Evolutionary conservation across 2,888 invertebrate species (phyloP).

Genomic region (Patella pellucida): DNA sequence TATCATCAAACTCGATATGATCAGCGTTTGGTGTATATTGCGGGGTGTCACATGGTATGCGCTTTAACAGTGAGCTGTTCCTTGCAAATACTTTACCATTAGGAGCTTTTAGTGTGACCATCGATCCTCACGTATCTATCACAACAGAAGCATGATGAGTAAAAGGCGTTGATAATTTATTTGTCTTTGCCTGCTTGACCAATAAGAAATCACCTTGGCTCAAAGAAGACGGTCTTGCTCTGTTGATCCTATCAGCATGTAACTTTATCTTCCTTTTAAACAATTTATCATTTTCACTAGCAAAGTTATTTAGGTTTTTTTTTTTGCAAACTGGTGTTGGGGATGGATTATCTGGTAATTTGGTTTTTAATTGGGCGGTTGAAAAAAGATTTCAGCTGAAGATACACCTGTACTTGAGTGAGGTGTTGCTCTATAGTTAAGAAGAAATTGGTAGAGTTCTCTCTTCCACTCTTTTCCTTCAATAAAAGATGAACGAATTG

Average conservation of each 20-base stretch:
- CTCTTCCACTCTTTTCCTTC: not conserved
- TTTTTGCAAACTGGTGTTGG: not conserved
- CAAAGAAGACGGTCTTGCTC: not conserved
- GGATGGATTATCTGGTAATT: not conserved
- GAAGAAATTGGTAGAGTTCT: not conserved
- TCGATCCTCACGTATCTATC: not conserved
- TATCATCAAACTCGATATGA: not conserved
- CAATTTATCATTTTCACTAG: not conserved
- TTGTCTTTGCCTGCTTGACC: not conserved
- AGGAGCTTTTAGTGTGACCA: not conserved
- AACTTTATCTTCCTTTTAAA: not conserved
- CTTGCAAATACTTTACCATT: not conserved
- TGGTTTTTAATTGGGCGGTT: not conserved
- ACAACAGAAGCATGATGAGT: not conserved
- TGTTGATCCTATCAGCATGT: not conserved
- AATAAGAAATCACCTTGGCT: not conserved
- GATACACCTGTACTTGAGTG: not conserved
- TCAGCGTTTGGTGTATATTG: not conserved
- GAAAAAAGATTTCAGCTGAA: not conserved
- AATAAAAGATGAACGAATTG: not conserved
- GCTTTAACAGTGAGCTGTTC: not conserved
- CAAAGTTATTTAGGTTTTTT: not conserved
- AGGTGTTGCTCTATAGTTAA: no score
- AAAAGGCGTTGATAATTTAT: conserved; percentile 1
- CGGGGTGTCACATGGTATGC: not conserved